Evolutionary conservation across 2,888 invertebrate genomes (phyloP).

Genomic region (Phortica magna): DNA sequence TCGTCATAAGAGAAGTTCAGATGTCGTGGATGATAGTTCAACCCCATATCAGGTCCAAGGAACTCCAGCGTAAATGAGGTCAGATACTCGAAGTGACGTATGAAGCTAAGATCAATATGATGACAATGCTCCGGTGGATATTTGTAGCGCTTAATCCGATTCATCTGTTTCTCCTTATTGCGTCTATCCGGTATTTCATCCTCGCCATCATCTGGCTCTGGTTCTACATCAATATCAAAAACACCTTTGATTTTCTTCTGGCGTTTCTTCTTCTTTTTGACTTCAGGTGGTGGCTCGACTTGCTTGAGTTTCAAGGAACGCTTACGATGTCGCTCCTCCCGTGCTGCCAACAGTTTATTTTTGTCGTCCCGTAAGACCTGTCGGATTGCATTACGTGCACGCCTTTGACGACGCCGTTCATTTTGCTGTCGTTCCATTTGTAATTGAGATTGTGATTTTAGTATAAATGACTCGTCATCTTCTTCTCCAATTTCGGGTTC

Average conservation of each 20-base stretch:
- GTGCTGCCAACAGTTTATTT: slow-evolving; percentile 37
- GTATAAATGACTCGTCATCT: neutral
- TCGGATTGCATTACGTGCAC: slow-evolving; percentile 50
- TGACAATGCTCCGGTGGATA: slow-evolving; percentile 69
- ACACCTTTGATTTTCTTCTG: slow-evolving; percentile 42
- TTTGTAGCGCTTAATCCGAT: slow-evolving; percentile 47
- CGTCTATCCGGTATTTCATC: slow-evolving; percentile 54
- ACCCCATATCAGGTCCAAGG: slow-evolving; percentile 61
- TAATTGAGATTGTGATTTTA: no score
- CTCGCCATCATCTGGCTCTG: slow-evolving; percentile 57
- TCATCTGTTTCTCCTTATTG: slow-evolving; percentile 55
- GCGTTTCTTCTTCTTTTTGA: slow-evolving; percentile 30
- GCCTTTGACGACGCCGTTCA: slow-evolving; percentile 40
- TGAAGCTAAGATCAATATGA: slow-evolving; percentile 68
- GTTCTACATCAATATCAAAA: slow-evolving; percentile 55
- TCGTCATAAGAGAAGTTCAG: slow-evolving; percentile 70
- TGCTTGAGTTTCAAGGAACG: slow-evolving; percentile 27
- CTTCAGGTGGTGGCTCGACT: slow-evolving; percentile 9
- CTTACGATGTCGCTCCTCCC: slow-evolving; percentile 38
- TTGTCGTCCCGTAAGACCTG: slow-evolving; percentile 49
- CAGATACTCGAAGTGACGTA: slow-evolving; percentile 62
- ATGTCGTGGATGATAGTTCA: slow-evolving; percentile 64
- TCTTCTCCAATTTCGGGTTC: neutral
- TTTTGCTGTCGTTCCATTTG: neutral
- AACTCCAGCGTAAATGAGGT: slow-evolving; percentile 66